Base-by-base conservation (phyloP, 1,140 invertebrate species). In the Orius insidiosus region DNA sequence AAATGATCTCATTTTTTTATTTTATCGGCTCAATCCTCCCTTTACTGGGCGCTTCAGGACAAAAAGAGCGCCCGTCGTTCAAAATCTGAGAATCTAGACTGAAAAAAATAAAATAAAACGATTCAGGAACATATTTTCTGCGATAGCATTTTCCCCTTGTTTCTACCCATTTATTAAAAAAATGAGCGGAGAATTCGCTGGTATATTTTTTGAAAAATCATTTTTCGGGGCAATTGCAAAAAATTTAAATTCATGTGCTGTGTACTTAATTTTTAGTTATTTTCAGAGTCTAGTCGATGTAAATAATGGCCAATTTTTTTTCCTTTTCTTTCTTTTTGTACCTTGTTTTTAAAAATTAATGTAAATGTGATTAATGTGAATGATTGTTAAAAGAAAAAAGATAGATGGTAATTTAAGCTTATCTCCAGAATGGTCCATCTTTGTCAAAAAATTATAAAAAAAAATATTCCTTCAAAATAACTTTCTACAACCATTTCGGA, bases 251-350 rank as follows among this genome's bases (percentile, higher is more conserved):
- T n/a, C n/a, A n/a, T n/a, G 37, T 39, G 42, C 6, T 44, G 42
- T 44, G 42, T 44, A 44, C 42, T 44, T 44, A 44, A 44, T 44
- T 44, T 36, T 11, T 36, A 36, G n/a, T 11, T 36, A 3, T 36
- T 11, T 36, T 11, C 14, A 36, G n/a, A 36, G 14, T 46, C 45
- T 46, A 46, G 45, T 46, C 45, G 35, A n/a, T 46, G 45, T 46
- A 46, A 46, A 46, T 46, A 46, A 10, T 18, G 18, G 18, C 37
- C 24, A 46, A 37, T 11, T 34, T 34, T 36, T 35, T 19, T 36
- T 37, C n/a, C n/a, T 46, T 46, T 46, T 46, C 37, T 46, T 36
- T 38, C 15, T 18, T 46, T 46, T 46, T 46, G 34, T 46, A 46
- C 45, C 10, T 46, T 37, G n/a, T 36, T 46, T n/a, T n/a, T n/a